Conservation (phyloP, 2,113 vertebrate species). For the Phylloscopus trochilus region DNA sequence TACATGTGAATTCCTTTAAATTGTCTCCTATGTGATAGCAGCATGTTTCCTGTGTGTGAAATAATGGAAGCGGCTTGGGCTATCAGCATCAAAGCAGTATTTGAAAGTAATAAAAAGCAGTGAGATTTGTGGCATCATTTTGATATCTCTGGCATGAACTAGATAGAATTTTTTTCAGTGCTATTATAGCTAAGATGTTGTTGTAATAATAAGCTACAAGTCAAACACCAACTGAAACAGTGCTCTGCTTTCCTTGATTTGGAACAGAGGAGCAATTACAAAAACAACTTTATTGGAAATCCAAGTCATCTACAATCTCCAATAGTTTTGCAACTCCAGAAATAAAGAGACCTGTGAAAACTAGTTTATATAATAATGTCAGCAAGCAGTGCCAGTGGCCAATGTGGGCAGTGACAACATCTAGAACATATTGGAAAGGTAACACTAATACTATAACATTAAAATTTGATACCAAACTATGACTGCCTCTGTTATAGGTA, state of each 20-base stretch:
- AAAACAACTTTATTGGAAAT: background rate
- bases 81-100: background rate
- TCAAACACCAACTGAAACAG: background rate
- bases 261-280: background rate
- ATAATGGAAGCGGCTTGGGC: background rate
- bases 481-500: background rate
- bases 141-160: background rate
- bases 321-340: background rate
- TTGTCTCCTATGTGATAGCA: background rate
- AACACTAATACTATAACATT: background rate
- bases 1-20: background rate
- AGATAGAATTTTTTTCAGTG: background rate
- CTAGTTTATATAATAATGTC: background rate
- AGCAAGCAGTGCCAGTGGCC: too few relatives aligned
- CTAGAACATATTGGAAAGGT: background rate
- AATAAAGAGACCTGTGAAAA: background rate
- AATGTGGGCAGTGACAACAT: background rate
- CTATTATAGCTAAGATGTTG: background rate
- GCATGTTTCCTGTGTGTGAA: background rate
- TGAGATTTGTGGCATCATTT: background rate
- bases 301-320: background rate
- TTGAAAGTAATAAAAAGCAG: background rate
- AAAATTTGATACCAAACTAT: background rate
- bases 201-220: background rate
- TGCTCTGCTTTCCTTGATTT: background rate